A percentile compares a stretch with the other conserved stretches of the same genome.
Evolutionary conservation across 1,140 invertebrate species (phyloP).

Genomic region (Mesaphorura yosii): DNA sequence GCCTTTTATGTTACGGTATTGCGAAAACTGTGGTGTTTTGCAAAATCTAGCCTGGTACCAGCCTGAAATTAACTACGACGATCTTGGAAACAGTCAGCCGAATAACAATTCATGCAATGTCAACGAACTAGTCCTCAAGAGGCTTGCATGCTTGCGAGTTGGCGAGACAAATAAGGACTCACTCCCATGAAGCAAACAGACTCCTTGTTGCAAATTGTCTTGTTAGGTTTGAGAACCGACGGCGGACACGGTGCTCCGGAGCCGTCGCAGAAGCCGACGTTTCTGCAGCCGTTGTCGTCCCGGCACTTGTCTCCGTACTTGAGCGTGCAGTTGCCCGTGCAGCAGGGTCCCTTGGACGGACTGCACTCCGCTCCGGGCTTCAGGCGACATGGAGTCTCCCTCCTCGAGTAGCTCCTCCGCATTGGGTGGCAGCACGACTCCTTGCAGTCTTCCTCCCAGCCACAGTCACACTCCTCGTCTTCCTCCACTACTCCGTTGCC

Average conservation of each 20-base stretch:
- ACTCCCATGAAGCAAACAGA: slow-evolving; percentile 85
- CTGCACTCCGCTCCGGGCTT: slow-evolving; percentile 64
- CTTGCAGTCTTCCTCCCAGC: slow-evolving; percentile 89
- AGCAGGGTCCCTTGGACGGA: slow-evolving; percentile 88
- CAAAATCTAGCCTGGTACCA: too few relatives aligned
- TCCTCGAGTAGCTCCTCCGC: slow-evolving; percentile 55
- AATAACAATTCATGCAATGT: too few relatives aligned
- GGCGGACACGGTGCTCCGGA: slow-evolving; percentile 69
- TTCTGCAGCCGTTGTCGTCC: slow-evolving; percentile 85
- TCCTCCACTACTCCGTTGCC: slow-evolving; percentile 92
- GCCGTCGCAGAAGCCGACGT: slow-evolving; percentile 80
- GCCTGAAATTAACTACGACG: too few relatives aligned
- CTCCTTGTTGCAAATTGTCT: slow-evolving; percentile 85
- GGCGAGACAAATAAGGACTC: not conserved
- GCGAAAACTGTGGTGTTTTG: too few relatives aligned
- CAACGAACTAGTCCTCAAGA: too few relatives aligned
- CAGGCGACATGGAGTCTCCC: slow-evolving; percentile 71
- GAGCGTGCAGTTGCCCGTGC: slow-evolving; percentile 72
- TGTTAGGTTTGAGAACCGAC: slow-evolving; percentile 84
- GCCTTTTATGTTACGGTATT: too few relatives aligned
- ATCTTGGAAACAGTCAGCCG: too few relatives aligned
- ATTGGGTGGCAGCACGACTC: slow-evolving; percentile 89
- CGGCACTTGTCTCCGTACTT: slow-evolving; percentile 77
- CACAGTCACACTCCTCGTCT: slow-evolving; percentile 95
- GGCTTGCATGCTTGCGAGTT: not conserved